phyloP scores from a whole-genome alignment of 2,797 vertebrate genomes.

The Miichthys miiuy region DNA sequence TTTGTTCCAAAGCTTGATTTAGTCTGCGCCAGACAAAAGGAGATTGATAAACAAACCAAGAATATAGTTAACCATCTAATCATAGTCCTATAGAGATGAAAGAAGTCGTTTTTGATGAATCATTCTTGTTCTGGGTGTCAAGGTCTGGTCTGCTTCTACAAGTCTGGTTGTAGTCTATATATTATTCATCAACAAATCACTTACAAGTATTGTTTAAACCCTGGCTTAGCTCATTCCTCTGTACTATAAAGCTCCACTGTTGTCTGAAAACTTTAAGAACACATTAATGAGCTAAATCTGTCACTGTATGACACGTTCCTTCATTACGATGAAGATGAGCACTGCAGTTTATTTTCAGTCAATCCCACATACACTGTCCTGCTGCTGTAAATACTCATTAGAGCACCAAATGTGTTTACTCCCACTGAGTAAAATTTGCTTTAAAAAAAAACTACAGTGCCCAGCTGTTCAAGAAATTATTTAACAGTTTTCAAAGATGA shows the following conservation, averaged over 20 bases:
- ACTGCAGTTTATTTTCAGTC: slow-evolving; percentile 8
- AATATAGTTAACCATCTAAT: background rate
- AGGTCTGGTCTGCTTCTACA: background rate
- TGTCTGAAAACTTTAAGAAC: slow-evolving; percentile 9
- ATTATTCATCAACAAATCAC: background rate
- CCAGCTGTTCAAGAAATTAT: background rate
- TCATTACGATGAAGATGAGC: slow-evolving; percentile 12
- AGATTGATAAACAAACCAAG: slow-evolving; percentile 31
- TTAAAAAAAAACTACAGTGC: background rate
- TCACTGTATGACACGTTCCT: background rate
- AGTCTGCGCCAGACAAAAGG: slow-evolving; percentile 18
- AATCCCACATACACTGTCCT: background rate
- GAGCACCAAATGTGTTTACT: background rate
- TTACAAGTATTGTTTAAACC: background rate
- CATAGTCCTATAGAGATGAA: background rate
- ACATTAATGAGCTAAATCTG: slow-evolving; percentile 6
- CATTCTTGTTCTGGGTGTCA: background rate
- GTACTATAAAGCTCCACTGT: background rate
- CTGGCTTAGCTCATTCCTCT: background rate
- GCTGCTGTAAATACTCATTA: background rate
- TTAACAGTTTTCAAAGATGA: background rate
- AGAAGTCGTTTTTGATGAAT: background rate
- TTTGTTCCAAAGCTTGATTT: slow-evolving; percentile 52
- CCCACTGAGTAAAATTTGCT: background rate
- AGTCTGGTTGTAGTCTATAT: background rate